Evolutionary conservation across 2,113 vertebrate genomes (phyloP).

Genomic region (Paradoxurus hermaphroditus): DNA sequence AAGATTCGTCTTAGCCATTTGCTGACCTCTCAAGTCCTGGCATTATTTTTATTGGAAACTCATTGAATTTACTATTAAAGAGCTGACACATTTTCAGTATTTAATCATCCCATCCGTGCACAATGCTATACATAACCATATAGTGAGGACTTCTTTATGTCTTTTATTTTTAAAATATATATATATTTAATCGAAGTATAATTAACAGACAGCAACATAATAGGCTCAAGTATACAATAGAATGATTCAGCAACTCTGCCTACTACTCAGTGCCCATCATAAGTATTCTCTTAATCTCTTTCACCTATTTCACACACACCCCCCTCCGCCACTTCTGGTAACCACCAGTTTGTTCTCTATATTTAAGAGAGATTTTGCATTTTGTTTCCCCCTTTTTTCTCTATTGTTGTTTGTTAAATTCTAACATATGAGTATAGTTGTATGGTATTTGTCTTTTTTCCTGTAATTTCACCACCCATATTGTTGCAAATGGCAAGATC

Average conservation of each 20-base stretch:
- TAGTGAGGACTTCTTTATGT: background rate
- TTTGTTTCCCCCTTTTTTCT: background rate
- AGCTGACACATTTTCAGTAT: background rate
- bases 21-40: background rate
- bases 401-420: background rate
- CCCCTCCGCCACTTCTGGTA: background rate
- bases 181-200: background rate
- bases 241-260: background rate
- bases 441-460: background rate
- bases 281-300: background rate
- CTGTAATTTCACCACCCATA: background rate
- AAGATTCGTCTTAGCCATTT: background rate
- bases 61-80: background rate
- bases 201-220: background rate
- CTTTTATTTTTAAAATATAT: background rate
- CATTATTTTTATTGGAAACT: background rate
- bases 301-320: background rate
- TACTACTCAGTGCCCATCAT: background rate
- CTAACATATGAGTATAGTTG: background rate
- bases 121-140: background rate
- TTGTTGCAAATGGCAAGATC: background rate
- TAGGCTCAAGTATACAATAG: background rate
- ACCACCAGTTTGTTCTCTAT: background rate
- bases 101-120: background rate
- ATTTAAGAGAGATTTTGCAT: background rate